phyloP scores from a whole-genome alignment of 2,797 vertebrate species.

The Gambusia yucatana region DNA sequence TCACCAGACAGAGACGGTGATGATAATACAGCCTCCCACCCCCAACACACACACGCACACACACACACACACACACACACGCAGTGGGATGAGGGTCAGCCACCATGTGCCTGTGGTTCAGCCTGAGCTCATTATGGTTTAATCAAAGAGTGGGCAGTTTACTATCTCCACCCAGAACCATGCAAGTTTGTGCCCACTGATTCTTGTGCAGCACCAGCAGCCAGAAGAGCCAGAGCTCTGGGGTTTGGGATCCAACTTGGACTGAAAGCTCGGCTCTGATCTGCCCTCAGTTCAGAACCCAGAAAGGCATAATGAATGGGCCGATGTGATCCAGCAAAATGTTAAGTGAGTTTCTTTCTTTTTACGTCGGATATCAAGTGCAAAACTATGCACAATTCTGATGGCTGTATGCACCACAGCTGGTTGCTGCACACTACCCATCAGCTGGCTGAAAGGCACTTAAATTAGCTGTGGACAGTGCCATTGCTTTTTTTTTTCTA shows the following conservation, averaged over 20 bases:
- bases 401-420: not conserved
- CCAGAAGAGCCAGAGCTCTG: not conserved
- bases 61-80: not conserved
- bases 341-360: not conserved
- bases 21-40: not conserved
- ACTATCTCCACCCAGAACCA: slow-evolving; percentile 42
- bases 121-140: slow-evolving; percentile 48
- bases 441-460: not conserved
- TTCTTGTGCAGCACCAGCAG: not conserved
- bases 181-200: slow-evolving; percentile 35
- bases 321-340: not conserved
- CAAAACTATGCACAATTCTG: not conserved
- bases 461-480: not conserved
- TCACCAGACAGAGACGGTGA: not conserved
- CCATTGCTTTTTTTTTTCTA: not conserved
- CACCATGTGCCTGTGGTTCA: slow-evolving; percentile 38
- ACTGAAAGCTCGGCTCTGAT: not conserved
- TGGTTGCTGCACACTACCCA: not conserved
- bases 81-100: slow-evolving; percentile 24
- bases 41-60: not conserved
- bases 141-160: slow-evolving; percentile 39
- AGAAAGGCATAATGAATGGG: not conserved
- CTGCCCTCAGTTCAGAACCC: not conserved
- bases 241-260: not conserved
- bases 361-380: not conserved